Evolutionary conservation across 2,888 invertebrate species (phyloP).

Genomic region (Mimachlamys varia): DNA sequence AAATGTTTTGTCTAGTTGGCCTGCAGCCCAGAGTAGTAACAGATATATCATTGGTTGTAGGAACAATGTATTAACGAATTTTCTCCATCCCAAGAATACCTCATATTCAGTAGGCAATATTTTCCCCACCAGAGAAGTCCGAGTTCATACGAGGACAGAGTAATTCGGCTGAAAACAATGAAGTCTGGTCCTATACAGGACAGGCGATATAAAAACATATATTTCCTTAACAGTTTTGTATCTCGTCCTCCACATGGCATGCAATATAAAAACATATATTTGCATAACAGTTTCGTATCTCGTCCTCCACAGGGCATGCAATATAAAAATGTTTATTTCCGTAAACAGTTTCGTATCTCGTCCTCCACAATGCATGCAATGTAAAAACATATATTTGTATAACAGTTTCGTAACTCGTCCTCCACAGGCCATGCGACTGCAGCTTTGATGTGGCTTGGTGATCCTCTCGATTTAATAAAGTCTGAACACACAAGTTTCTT

Average conservation of each 20-base stretch:
- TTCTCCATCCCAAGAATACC: too few species aligned
- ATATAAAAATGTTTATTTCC: not conserved
- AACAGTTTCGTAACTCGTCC: not conserved
- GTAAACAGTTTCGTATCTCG: not conserved
- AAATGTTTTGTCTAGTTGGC: not conserved
- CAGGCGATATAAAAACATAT: too few species aligned
- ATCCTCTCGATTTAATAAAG: not conserved
- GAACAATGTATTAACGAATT: too few species aligned
- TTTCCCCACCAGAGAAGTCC: too few species aligned
- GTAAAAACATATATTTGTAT: not conserved
- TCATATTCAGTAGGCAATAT: too few species aligned
- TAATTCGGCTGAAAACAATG: too few species aligned
- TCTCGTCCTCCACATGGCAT: too few species aligned
- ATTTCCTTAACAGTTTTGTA: too few species aligned
- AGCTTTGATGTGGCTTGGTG: not conserved
- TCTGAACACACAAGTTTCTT: not conserved
- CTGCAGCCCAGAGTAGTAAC: not conserved
- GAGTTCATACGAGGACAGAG: too few species aligned
- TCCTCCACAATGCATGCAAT: not conserved
- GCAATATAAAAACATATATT: not conserved
- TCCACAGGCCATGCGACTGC: not conserved
- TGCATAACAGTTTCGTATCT: too few species aligned
- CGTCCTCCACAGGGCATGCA: not conserved
- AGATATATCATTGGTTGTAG: too few species aligned
- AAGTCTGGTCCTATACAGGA: too few species aligned